Conservation (phyloP, 2,888 invertebrate genomes). For the Phengaris alcon region DNA sequence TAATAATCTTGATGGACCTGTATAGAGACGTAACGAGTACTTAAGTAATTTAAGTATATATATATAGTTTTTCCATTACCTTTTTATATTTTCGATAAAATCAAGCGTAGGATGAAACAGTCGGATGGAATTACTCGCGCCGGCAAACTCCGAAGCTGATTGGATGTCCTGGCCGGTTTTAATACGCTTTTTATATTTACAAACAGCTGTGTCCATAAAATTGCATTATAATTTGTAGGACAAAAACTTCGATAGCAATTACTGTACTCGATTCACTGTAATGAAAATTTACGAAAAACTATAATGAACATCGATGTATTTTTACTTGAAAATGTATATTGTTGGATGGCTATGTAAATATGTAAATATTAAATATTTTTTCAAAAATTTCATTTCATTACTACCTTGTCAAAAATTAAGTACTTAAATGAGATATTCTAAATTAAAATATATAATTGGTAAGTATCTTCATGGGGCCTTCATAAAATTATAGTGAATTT, state of each 20-base stretch:
- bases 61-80: slow-evolving; percentile 11
- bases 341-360: slow-evolving; percentile 54
- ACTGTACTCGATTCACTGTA: slow-evolving; percentile 9
- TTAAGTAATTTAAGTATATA: slow-evolving; percentile 30
- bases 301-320: slow-evolving; percentile 24
- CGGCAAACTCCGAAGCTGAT: slow-evolving; percentile 24
- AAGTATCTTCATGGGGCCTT: too few species aligned
- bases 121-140: slow-evolving; percentile 30
- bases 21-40: background rate
- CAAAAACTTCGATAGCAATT: slow-evolving; percentile 11
- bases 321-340: slow-evolving; percentile 31
- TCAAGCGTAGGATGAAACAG: slow-evolving; percentile 26
- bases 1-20: slow-evolving; percentile 4
- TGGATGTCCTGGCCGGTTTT: slow-evolving; percentile 23
- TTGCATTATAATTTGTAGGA: slow-evolving; percentile 26
- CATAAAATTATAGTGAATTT: too few species aligned
- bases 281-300: slow-evolving; percentile 15
- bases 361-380: slow-evolving; percentile 74
- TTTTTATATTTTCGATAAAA: slow-evolving; percentile 26
- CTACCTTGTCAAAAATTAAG: too few species aligned
- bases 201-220: slow-evolving; percentile 25
- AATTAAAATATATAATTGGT: too few species aligned
- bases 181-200: slow-evolving; percentile 17
- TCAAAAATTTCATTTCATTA: slow-evolving; percentile 47
- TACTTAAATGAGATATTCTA: too few species aligned